phyloP scores from a whole-genome alignment of 1,140 invertebrate species.

The Magallana angulata region DNA sequence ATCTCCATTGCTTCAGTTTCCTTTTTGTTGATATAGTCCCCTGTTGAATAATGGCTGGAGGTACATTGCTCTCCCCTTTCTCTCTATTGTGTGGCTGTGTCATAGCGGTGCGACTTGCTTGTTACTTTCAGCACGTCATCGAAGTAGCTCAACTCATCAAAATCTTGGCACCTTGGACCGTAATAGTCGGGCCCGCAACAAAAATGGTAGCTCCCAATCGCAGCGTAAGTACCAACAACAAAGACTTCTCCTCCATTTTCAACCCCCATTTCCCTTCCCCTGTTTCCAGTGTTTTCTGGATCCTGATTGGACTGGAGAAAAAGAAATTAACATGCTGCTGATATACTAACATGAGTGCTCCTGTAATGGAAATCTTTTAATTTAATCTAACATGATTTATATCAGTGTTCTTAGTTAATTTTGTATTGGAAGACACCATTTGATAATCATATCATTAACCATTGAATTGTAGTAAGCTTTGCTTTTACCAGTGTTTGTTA shows the following conservation, averaged over 20 bases:
- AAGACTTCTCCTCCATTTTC: background rate
- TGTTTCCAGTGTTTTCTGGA: background rate
- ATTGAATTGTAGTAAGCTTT: background rate
- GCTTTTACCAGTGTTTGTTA: background rate
- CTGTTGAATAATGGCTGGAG: background rate
- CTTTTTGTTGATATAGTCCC: background rate
- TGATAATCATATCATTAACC: background rate
- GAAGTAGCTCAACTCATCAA: slow-evolving; percentile 65
- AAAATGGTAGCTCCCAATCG: slow-evolving; percentile 90
- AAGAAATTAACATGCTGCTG: too few species aligned
- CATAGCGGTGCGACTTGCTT: slow-evolving; percentile 15
- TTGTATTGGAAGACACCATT: too few species aligned
- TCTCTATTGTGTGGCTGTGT: slow-evolving; percentile 28
- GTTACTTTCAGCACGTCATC: slow-evolving; percentile 72
- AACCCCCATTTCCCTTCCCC: background rate
- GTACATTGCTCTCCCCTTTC: background rate
- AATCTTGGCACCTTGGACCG: slow-evolving; percentile 81
- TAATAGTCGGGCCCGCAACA: slow-evolving; percentile 82
- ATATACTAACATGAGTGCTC: too few species aligned
- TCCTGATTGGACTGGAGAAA: too few species aligned
- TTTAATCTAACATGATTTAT: too few species aligned
- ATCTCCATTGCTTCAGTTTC: background rate
- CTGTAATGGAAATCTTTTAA: too few species aligned
- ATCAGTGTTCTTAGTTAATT: too few species aligned
- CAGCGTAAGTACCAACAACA: slow-evolving; percentile 86